These are phyloP conservation scores for Ptilodon capucinus DNA, from an alignment of 2,888 invertebrate species.

Conservation along the genomic window DNA sequence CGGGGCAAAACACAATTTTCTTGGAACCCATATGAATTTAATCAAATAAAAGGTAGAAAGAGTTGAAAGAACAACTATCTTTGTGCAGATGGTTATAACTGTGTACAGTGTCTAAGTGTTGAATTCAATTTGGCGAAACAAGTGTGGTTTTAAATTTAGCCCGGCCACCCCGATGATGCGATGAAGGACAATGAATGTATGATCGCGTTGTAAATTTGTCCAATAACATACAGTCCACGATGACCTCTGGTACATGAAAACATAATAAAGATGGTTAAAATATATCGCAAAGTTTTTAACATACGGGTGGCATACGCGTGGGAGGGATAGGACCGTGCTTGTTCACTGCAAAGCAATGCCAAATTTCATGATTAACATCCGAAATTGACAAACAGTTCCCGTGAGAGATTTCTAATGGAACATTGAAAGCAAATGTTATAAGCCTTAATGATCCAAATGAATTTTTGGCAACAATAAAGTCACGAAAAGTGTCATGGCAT, in stretches of 20 bases:
- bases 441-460: conserved; percentile 47
- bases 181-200: not conserved
- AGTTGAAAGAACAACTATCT: too few relatives aligned
- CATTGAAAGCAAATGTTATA: conserved; percentile 39
- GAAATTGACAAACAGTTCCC: conserved; percentile 20
- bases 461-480: conserved; percentile 51
- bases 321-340: conserved; percentile 21
- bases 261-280: conserved; percentile 28
- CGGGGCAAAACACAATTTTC: too few relatives aligned
- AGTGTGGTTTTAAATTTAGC: conserved; percentile 20
- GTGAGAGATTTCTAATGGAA: conserved; percentile 28
- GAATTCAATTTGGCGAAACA: conserved; percentile 30
- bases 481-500: conserved; percentile 50
- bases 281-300: conserved; percentile 23
- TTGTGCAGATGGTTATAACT: conserved; percentile 35
- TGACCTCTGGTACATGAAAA: conserved; percentile 2
- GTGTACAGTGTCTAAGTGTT: conserved; percentile 28
- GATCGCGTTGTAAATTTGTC: not conserved
- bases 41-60: too few relatives aligned
- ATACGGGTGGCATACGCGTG: conserved; percentile 21
- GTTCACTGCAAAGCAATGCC: conserved; percentile 21
- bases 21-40: too few relatives aligned
- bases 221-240: conserved; percentile 5
- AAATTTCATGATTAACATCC: conserved; percentile 6
- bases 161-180: conserved; percentile 21